Conservation (phyloP, 1,140 invertebrate genomes). For the Yoshiicerus persimilis region DNA sequence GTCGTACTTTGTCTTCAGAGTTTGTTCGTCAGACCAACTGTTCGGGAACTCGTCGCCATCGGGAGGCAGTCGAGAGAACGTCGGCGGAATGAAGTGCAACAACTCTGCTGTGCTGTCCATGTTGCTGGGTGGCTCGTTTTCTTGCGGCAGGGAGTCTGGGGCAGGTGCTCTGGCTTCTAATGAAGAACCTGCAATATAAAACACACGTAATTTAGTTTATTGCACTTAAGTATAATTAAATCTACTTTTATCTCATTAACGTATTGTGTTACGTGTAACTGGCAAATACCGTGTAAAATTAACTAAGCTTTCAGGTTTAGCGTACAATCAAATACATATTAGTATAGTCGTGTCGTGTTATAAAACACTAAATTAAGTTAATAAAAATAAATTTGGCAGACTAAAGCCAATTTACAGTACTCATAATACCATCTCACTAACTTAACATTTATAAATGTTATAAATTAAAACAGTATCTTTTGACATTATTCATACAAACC, state of each 20-base stretch:
- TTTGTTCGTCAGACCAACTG: constrained; percentile 43
- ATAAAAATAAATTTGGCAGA: too few species aligned
- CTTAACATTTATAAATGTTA: too few species aligned
- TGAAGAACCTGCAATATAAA: constrained; percentile 34
- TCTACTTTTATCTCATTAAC: too few species aligned
- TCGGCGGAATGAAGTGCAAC: constrained; percentile 51
- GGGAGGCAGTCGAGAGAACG: constrained; percentile 71
- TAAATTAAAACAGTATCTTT: too few species aligned
- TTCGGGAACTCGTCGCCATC: constrained; percentile 83
- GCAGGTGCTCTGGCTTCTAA: background rate
- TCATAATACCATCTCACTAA: too few species aligned
- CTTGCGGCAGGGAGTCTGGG: background rate
- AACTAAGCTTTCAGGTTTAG: background rate
- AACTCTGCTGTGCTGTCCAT: constrained; percentile 47
- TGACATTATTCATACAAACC: too few species aligned
- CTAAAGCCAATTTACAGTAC: too few species aligned
- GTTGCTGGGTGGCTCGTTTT: background rate
- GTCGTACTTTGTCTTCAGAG: constrained; percentile 9
- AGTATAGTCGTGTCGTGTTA: too few species aligned
- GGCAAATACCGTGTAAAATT: background rate
- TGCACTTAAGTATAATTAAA: too few species aligned
- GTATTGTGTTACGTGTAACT: background rate
- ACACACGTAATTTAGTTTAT: background rate
- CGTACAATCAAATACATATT: background rate
- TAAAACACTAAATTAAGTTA: too few species aligned